These are phyloP conservation scores for Periophthalmodon schlosseri DNA, from an alignment of 2,113 vertebrate genomes.

Conservation along the genomic window DNA sequence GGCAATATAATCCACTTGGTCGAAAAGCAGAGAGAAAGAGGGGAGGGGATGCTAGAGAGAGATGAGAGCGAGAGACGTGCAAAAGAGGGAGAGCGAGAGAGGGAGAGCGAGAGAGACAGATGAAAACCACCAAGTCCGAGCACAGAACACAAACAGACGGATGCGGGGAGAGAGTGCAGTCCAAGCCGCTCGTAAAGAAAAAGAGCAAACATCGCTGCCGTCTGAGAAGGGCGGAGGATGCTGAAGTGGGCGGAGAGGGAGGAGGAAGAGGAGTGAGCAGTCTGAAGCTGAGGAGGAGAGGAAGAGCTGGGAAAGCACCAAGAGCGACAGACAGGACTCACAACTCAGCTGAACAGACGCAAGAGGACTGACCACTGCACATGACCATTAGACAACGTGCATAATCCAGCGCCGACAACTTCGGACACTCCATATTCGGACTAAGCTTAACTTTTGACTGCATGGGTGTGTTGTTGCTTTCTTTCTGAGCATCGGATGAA, in stretches of 20 bases:
- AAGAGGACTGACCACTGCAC: constrained; percentile 2
- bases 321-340: constrained; percentile 43
- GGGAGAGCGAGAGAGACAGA: background rate
- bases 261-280: background rate
- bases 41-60: background rate
- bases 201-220: constrained; percentile 6
- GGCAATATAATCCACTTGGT: background rate
- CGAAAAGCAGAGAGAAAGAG: background rate
- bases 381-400: background rate
- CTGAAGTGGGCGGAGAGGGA: background rate
- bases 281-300: constrained; percentile 23
- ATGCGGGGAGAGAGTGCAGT: constrained; percentile 5
- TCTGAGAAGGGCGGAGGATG: constrained; percentile 9
- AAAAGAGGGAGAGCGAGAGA: background rate
- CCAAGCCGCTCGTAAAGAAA: background rate
- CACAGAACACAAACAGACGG: constrained; percentile 20
- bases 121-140: constrained; percentile 17
- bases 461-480: background rate
- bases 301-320: constrained; percentile 65
- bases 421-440: constrained; percentile 11
- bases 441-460: constrained; percentile 11
- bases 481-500: background rate
- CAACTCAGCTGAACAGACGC: constrained; percentile 16
- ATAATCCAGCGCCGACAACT: background rate
- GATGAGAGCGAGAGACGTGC: background rate